Base-by-base conservation (phyloP, 2,797 vertebrate species). In the Enteromius radiatus region DNA sequence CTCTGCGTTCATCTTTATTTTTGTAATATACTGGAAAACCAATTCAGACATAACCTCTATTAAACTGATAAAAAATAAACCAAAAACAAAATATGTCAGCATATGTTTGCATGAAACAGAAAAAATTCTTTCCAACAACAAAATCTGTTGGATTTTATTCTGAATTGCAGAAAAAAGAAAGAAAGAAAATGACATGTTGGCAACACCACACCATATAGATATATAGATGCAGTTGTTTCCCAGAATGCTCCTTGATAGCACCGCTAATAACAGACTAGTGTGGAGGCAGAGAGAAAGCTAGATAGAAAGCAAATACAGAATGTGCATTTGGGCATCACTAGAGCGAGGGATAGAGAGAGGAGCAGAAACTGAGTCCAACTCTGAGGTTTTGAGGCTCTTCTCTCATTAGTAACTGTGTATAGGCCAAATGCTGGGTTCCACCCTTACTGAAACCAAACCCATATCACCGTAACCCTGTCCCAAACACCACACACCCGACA, bases 341-440 rank as follows among this genome's bases (percentile, higher is more conserved):
- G 33, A 71, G 47, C 15, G 3, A 61, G 19, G 21, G 90, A 89
- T 89, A 92, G 88, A 91, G 91, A 84, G 86, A 89, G 84, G 81
- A 90, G 69, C 36, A 91, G 88, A 87, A 80, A 88, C 89, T 85
- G 88, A 87, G 86, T 61, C 84, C 56, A 68, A 75, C 41, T 49
- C 52, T 64, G 80, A 76, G 84, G 89, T 84, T 88, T 85, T 54
- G 75, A 64, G 90, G 89, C 80, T 77, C 89, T 93, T 91, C 91
- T 94, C 92, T 95, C 93, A 95, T 95, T 95, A 95, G 90, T 81
- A 84, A 63, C 79, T 88, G 86, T 88, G 63, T 88, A 69, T 9
- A 33, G 86, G 88, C 93, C 90, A 84, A 91, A 91, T 76, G 65
- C 81, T 75, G 84, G n/a, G 90, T 91, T 91, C 91, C 92, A 83